Conservation (phyloP, 2,888 invertebrate genomes). For the Fragum fragum region DNA sequence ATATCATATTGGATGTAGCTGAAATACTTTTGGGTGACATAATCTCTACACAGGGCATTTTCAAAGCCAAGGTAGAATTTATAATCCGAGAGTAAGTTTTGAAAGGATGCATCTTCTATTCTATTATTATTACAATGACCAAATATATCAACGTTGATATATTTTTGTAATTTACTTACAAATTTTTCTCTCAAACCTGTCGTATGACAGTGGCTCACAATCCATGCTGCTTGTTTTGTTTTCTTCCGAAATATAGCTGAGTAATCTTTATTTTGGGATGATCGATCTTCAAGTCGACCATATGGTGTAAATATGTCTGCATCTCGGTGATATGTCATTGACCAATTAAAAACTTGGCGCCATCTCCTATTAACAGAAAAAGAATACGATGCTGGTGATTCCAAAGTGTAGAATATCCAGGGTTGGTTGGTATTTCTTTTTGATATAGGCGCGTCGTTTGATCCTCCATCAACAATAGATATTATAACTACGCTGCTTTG, state of each 20-base stretch:
- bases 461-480: constrained; percentile 32
- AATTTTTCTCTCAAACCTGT: constrained; percentile 44
- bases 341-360: constrained; percentile 50
- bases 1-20: constrained; percentile 39
- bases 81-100: not conserved
- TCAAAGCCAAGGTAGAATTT: constrained; percentile 77
- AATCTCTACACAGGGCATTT: constrained; percentile 72
- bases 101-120: constrained; percentile 35
- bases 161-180: constrained; percentile 91
- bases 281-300: constrained; percentile 36
- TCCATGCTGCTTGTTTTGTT: constrained; percentile 58
- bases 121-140: constrained; percentile 79
- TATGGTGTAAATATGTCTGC: constrained; percentile 70
- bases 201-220: constrained; percentile 65
- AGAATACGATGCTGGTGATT: constrained; percentile 33
- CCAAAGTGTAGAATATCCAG: constrained; percentile 49
- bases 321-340: constrained; percentile 56
- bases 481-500: constrained; percentile 40
- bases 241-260: constrained; percentile 48
- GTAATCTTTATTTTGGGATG: constrained; percentile 44
- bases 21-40: constrained; percentile 75
- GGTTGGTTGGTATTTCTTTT: constrained; percentile 40
- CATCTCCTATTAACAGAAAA: constrained; percentile 14
- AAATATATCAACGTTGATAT: constrained; percentile 89
- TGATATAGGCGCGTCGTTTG: not conserved